Percentiles rank a stretch among this genome's conserved stretches.
phyloP scores from a whole-genome alignment of 1,140 invertebrate species.

The Macrobrachium rosenbergii region DNA sequence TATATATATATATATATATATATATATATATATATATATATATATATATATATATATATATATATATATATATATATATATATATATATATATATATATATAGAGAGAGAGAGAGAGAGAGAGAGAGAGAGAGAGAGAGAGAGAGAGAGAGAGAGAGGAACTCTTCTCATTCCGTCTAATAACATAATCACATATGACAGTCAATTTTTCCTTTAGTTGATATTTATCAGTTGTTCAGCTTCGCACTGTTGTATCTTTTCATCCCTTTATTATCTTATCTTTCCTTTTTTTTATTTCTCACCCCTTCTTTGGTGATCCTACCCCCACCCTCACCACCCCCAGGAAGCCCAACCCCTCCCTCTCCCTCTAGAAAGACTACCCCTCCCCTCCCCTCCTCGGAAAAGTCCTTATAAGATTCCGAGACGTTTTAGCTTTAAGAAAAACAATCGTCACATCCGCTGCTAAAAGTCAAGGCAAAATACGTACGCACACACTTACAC shows the following conservation, averaged over 20 bases:
- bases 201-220: too few species aligned
- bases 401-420: constrained; percentile 1
- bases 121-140: too few species aligned
- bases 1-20: constrained; percentile 5
- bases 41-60: neutral
- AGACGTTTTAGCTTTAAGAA: neutral
- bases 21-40: neutral
- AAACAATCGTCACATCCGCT: too few species aligned
- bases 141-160: too few species aligned
- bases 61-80: constrained; percentile 2
- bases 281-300: too few species aligned
- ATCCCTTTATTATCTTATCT: too few species aligned
- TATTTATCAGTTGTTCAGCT: too few species aligned
- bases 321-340: neutral
- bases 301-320: neutral
- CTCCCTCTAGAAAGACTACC: neutral
- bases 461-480: too few species aligned
- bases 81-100: constrained; percentile 3
- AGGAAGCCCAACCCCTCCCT: neutral
- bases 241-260: too few species aligned
- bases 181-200: too few species aligned
- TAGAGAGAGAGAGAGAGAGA: neutral
- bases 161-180: too few species aligned
- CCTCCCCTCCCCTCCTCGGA: neutral
- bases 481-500: too few species aligned